Evolutionary conservation across 2,797 vertebrate species (phyloP).

Genomic region (Cryptoblepharus egeriae): DNA sequence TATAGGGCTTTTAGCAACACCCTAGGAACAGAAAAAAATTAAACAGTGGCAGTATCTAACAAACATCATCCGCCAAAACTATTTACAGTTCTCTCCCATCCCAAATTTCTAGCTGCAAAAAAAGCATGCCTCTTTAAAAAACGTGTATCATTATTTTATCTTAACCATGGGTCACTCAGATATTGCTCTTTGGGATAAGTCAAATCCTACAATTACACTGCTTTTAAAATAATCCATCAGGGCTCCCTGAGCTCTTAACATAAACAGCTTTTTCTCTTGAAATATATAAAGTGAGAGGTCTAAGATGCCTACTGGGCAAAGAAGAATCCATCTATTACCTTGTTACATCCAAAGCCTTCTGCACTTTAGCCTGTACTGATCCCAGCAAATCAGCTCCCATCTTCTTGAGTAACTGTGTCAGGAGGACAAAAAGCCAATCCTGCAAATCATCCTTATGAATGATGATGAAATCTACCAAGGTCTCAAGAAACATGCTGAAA

Average conservation of each 20-base stretch:
- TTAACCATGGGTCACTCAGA: background rate
- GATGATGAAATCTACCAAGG: constrained; percentile 94
- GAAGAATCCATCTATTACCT: constrained; percentile 77
- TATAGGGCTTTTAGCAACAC: background rate
- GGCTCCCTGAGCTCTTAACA: background rate
- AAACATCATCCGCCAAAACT: no score
- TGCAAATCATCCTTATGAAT: constrained; percentile 94
- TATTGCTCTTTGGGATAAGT: background rate
- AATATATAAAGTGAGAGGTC: background rate
- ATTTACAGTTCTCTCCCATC: background rate
- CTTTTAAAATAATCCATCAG: background rate
- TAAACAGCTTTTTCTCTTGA: background rate
- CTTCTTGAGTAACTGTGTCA: constrained; percentile 96
- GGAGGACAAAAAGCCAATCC: constrained; percentile 96
- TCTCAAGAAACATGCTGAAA: constrained; percentile 99
- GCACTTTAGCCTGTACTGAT: constrained; percentile 96
- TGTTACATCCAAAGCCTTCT: constrained; percentile 94
- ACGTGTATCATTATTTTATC: background rate
- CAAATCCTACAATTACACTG: background rate
- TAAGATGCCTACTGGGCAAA: background rate
- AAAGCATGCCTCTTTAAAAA: background rate
- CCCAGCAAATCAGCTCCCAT: constrained; percentile 96
- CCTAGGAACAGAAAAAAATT: background rate
- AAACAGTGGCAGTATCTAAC: no score
- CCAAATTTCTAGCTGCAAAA: background rate